Evolutionary conservation across 2,888 invertebrate genomes (phyloP), one percentile per base, ranked within the genome.

Genomic region (Adelognathus sp.): DNA sequence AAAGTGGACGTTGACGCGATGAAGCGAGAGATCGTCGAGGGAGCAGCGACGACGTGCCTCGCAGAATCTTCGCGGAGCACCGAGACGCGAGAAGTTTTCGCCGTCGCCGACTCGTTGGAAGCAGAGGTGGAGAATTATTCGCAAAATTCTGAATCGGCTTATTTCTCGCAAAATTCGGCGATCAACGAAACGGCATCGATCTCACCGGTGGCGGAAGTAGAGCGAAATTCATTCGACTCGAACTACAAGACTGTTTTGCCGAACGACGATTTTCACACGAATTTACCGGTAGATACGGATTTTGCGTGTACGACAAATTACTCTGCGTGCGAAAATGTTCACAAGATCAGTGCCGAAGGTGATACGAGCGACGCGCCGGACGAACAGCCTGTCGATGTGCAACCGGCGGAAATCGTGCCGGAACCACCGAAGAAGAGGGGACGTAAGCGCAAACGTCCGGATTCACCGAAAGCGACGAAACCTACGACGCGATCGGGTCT

Each of bases 401-500:
- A 24, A 50, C 24, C n/a, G 11, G 50, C 50, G 3, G 1, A 5
- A 50, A 11, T 21, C 11, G 21, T 50, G 3, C n/a, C n/a, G n/a
- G n/a, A n/a, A n/a, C n/a, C n/a, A n/a, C n/a, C n/a, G n/a, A n/a
- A n/a, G n/a, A n/a, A n/a, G 24, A 63, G 44, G 7, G 36, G 36
- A n/a, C 11, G 72, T 33, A 80, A 79, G 52, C 54, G 67, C 1
- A 41, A 61, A 67, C 41, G 74, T 16, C 21, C 67, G 6, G 52
- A 21, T 16, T 74, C 79, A 7, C 60, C 50, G 44, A 71, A 61
- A 58, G 2, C 9, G 2, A 29, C 46, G 5, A 64, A 72, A 44
- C 33, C 16, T 29, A 52, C 70, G 7, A 54, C 39, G 1, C 70
- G 71, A 44, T 74, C 78, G 9, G 82, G 76, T 5, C 67, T 86